A percentile compares a stretch with the other conserved stretches of the same genome.
Conservation (phyloP, 2,797 vertebrate species). For the Sebastes trivittatus region DNA sequence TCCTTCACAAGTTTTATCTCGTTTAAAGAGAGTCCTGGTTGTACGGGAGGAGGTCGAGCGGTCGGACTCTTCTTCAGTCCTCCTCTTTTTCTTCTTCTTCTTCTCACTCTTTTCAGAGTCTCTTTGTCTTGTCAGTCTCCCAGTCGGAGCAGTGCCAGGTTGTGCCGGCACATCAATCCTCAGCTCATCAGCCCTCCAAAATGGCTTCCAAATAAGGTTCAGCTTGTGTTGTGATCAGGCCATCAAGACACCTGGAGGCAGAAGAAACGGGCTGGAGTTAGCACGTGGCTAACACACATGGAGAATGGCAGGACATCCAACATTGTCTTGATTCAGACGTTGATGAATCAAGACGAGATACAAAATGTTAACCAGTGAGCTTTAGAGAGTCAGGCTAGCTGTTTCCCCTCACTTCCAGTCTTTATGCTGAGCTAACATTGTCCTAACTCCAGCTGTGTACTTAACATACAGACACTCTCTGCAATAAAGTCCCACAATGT, state of each 20-base stretch:
- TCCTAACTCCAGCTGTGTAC: not conserved
- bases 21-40: slow-evolving; percentile 30
- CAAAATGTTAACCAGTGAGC: not conserved
- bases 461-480: not conserved
- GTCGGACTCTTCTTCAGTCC: not conserved
- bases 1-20: not conserved
- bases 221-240: slow-evolving; percentile 82
- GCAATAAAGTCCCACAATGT: not conserved
- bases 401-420: not conserved
- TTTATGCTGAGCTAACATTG: not conserved
- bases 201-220: slow-evolving; percentile 74
- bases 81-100: slow-evolving; percentile 6
- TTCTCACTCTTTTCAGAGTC: slow-evolving; percentile 22
- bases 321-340: not conserved
- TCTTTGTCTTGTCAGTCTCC: slow-evolving; percentile 36
- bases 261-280: not conserved
- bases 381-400: not conserved
- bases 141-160: slow-evolving; percentile 1
- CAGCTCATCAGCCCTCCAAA: slow-evolving; percentile 68
- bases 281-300: not conserved
- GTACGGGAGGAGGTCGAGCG: slow-evolving; percentile 8
- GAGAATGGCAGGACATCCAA: not conserved
- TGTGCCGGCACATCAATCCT: slow-evolving; percentile 34
- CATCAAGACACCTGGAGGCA: slow-evolving; percentile 83
- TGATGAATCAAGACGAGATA: not conserved